Base-by-base conservation (phyloP, 2,797 vertebrate genomes). In the Salarias fasciatus region DNA sequence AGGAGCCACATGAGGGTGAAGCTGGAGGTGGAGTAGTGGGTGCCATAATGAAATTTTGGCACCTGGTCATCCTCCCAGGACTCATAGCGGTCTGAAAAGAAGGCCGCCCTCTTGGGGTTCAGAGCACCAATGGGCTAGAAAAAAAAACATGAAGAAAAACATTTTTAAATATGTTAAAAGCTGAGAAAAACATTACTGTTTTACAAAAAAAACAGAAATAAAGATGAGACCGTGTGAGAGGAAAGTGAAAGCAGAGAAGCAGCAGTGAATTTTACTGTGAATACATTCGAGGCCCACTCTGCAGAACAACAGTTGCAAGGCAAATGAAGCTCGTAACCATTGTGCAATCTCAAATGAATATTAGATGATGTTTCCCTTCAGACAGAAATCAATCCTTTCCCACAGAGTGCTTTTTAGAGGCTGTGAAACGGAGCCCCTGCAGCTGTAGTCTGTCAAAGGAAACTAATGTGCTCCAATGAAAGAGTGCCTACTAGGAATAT, bases 31-130 rank as follows among this genome's bases (percentile, higher is more conserved):
- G 97, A 99, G 79, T 98, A 99, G 88, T 99, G 97, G 63, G 97
- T 99, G 50, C 97, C 97, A 2, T 98, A 99, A 91, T 99, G 97
- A 85, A 99, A 99, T 75, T 97, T 97, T 0, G 97, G 97, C 82
- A 99, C 95, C 75, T 99, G 96, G 3, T 98, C 96, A 3, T 99
- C 97, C 85, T 99, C 97, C 97, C 97, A 99, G 0, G 96, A 93
- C 68, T 98, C 96, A 0, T 92, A 96, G 53, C 96, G 94, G 61
- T 99, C 97, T 0, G 95, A 93, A 79, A 99, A 99, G 90, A 97
- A 98, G 0, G 96, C 96, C 9, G 96, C 97, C 85, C 97, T 93
- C 92, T 99, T 98, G 42, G 97, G 97, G 89, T 99, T 99, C 81
- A 99, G 89, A 24, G 97, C 97, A 82, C 97, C 97, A 49, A 99